Evolutionary conservation across 2,797 vertebrate species (phyloP).

Genomic region (Mus spretus): DNA sequence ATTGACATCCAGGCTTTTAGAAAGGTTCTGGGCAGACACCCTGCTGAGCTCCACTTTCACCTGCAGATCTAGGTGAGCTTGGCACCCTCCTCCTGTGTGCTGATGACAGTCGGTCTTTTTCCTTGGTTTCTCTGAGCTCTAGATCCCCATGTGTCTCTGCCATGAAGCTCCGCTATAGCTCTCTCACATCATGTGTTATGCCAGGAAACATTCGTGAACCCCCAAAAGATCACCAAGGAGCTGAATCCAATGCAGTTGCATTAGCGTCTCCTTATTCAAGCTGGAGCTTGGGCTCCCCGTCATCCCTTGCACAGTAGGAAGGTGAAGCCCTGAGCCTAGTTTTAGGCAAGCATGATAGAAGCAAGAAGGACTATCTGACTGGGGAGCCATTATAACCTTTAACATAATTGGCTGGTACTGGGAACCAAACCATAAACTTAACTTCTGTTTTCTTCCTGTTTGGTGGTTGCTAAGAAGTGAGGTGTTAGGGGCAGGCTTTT

Average conservation of each 20-base stretch:
- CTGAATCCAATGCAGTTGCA: neutral
- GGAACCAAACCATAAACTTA: neutral
- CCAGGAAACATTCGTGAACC: neutral
- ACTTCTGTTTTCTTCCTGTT: neutral
- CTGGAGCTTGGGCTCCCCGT: neutral
- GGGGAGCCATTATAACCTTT: neutral
- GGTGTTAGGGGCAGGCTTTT: neutral
- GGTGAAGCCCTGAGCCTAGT: neutral
- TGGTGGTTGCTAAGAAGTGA: neutral
- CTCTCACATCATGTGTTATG: neutral
- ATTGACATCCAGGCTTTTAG: neutral
- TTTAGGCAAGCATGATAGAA: neutral
- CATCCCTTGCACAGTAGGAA: neutral
- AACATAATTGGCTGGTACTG: neutral
- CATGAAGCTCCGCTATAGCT: neutral
- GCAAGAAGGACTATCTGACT: neutral
- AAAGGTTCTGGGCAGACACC: neutral
- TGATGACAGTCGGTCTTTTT: neutral
- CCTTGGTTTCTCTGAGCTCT: neutral
- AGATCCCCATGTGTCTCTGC: neutral
- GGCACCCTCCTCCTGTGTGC: neutral
- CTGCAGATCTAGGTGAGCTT: neutral
- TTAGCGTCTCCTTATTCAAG: neutral
- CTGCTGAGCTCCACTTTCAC: neutral
- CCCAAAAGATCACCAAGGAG: neutral